Base-by-base conservation (phyloP, 1,140 invertebrate genomes). In the Venustaconcha ellipsiformis region DNA sequence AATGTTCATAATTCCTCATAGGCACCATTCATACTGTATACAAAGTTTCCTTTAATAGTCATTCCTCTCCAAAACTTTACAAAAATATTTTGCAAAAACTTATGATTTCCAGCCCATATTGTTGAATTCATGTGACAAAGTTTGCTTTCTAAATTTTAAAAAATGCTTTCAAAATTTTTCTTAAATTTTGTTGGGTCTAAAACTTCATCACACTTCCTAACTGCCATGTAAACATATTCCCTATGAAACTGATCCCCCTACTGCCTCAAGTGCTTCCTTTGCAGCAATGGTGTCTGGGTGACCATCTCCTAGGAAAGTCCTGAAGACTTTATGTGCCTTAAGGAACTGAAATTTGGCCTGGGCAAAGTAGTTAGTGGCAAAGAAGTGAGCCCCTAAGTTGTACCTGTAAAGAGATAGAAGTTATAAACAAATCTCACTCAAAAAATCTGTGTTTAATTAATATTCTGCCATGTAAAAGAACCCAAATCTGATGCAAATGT, bases 331-430 rank as follows among this genome's bases (percentile, higher is more conserved):
- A 60, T 74, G 72, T 11, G 81, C 69, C 55, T 86, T 78, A 23
- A 74, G 12, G 66, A 84, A 82, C 78, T 86, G 84, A 72, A 74
- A 84, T 59, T 77, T 82, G 8, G 84, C 84, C 30, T 74, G 79
- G 8, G 76, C 70, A 74, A 81, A 86, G 63, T 75, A 76, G 70
- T 83, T 83, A 14, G 80, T 80, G 1, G 80, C 84, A 77, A 82
- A 84, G 70, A 83, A 86, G 62, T 79, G 80, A 23, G 78, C 78
- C 26, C 84, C 84, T 20, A 85, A 70, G 64, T 85, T 85, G 72
- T 82, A 85, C 68, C 84, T 85, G 69, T 20, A 76, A 73, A 26
- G 18, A 73, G 11, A 37, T 67, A 69, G 72, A 74, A 57, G 72
- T 14, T 20, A 66, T 17, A 62, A 66, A 66, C 18, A 15, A 23